Conservation (phyloP, 2,113 vertebrate genomes). For the Aphelocoma coerulescens region DNA sequence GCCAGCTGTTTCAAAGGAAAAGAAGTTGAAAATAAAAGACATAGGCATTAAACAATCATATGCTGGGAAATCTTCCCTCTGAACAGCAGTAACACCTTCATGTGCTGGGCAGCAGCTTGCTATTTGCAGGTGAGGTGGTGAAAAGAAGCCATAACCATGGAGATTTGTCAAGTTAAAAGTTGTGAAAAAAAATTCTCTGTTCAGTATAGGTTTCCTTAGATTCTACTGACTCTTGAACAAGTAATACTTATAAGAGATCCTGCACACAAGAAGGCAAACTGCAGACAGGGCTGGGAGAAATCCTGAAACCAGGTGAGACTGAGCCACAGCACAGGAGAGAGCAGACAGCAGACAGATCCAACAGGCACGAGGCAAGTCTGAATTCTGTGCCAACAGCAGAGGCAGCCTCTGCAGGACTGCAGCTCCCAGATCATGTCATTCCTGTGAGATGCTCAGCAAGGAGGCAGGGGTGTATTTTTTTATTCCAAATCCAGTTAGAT, state of each 20-base stretch:
- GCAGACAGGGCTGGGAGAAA: not conserved
- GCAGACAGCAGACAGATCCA: not conserved
- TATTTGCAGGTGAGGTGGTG: not conserved
- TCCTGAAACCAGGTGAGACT: not conserved
- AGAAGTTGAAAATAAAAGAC: not conserved
- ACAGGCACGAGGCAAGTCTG: accelerated
- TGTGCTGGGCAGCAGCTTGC: not conserved
- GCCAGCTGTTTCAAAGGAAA: not conserved
- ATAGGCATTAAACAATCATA: not conserved
- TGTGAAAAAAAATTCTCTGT: not conserved
- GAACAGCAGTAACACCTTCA: not conserved
- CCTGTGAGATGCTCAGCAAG: not conserved
- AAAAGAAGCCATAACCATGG: not conserved
- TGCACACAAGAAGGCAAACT: not conserved
- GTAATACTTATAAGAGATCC: not conserved
- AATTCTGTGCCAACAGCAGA: not conserved
- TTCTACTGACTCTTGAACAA: not conserved
- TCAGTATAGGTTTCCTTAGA: not conserved
- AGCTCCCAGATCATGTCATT: not conserved
- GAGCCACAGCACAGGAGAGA: not conserved
- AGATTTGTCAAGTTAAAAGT: not conserved
- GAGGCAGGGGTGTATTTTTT: not conserved
- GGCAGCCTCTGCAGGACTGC: not conserved
- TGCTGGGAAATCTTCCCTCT: not conserved
- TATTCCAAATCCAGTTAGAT: not conserved